phyloP scores from a whole-genome alignment of 2,888 invertebrate genomes.

The Dioctria linearis region DNA sequence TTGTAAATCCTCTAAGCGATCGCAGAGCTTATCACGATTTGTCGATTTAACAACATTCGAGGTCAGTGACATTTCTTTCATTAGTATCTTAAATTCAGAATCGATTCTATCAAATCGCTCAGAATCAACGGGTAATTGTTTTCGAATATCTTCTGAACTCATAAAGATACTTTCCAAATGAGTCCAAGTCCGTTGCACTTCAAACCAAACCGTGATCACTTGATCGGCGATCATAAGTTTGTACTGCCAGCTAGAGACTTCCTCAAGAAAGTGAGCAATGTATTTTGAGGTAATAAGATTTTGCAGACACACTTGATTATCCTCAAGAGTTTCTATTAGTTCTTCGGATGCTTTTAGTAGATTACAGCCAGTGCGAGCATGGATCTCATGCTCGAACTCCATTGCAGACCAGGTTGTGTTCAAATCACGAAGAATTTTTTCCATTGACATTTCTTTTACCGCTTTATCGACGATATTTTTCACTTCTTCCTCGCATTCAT shows the following conservation, averaged over 20 bases:
- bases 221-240: slow-evolving; percentile 94
- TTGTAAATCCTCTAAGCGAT: slow-evolving; percentile 86
- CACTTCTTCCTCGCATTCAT: slow-evolving; percentile 97
- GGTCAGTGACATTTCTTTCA: slow-evolving; percentile 70
- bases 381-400: slow-evolving; percentile 93
- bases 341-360: slow-evolving; percentile 93
- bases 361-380: slow-evolving; percentile 88
- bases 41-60: slow-evolving; percentile 92
- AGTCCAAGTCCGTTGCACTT: slow-evolving; percentile 97
- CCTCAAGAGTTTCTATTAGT: slow-evolving; percentile 96
- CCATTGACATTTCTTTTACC: slow-evolving; percentile 99
- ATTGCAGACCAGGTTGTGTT: slow-evolving; percentile 91
- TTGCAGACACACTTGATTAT: slow-evolving; percentile 96
- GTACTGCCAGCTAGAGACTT: slow-evolving; percentile 95
- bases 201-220: slow-evolving; percentile 93
- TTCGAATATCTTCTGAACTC: slow-evolving; percentile 96
- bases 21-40: slow-evolving; percentile 86
- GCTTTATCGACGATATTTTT: slow-evolving; percentile 98
- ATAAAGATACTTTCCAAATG: slow-evolving; percentile 98
- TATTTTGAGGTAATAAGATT: slow-evolving; percentile 97
- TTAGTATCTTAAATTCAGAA: slow-evolving; percentile 85
- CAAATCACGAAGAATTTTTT: slow-evolving; percentile 91
- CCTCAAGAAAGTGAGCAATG: slow-evolving; percentile 94
- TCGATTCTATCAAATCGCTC: slow-evolving; percentile 93
- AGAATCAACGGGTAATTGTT: slow-evolving; percentile 94